A percentile compares a stretch with the other conserved stretches of the same genome.
Evolutionary conservation across 2,888 invertebrate genomes (phyloP).

Genomic region (Nymphalis c-album): DNA sequence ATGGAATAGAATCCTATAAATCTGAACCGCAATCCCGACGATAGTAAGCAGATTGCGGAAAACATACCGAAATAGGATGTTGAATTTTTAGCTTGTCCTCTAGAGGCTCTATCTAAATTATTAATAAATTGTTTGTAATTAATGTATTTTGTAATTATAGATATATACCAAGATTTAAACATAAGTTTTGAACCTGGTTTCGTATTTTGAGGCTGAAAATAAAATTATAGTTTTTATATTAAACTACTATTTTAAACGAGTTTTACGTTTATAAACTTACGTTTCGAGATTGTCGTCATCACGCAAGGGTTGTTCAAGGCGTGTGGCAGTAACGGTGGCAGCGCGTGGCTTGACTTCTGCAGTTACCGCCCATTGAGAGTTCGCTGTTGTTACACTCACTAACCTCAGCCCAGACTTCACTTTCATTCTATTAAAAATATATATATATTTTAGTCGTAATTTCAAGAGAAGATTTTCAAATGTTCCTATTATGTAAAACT

Average conservation of each 20-base stretch:
- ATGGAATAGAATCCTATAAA: slow-evolving; percentile 57
- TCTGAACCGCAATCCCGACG: slow-evolving; percentile 44
- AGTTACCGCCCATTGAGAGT: slow-evolving; percentile 92
- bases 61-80: slow-evolving; percentile 4
- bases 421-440: slow-evolving; percentile 84
- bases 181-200: no score
- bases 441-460: slow-evolving; percentile 7
- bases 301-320: slow-evolving; percentile 72
- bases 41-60: slow-evolving; percentile 36
- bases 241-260: neutral
- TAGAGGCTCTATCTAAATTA: no score
- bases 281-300: slow-evolving; percentile 64
- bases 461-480: slow-evolving; percentile 25
- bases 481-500: slow-evolving; percentile 35
- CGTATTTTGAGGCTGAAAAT: no score
- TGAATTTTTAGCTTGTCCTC: neutral
- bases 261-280: slow-evolving; percentile 53
- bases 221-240: no score
- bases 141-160: neutral
- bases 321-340: slow-evolving; percentile 93
- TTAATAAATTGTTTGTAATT: neutral
- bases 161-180: no score
- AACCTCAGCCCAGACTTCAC: slow-evolving; percentile 94
- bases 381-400: slow-evolving; percentile 89
- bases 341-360: slow-evolving; percentile 93